Percentiles rank a stretch among this genome's conserved stretches.
Conservation (phyloP, 2,797 vertebrate genomes). For the Antennarius maculatus region DNA sequence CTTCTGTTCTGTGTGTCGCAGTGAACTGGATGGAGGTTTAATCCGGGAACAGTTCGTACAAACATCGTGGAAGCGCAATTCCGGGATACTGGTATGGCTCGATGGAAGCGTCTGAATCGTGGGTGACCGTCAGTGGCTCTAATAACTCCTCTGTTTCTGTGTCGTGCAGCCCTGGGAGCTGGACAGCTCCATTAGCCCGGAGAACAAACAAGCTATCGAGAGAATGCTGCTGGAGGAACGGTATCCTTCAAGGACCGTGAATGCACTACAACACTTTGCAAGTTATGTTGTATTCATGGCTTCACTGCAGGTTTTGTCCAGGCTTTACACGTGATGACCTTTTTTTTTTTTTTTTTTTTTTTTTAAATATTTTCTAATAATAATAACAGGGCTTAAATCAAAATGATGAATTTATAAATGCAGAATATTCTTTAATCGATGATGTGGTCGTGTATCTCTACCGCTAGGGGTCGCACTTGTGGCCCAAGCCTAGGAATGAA, state of each 20-base stretch:
- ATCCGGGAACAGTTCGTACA: conserved; percentile 88
- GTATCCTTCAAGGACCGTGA: conserved; percentile 85
- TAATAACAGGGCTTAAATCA: too few relatives aligned
- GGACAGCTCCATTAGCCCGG: conserved; percentile 93
- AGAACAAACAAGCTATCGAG: conserved; percentile 93
- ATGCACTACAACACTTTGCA: background rate
- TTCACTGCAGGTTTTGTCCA: background rate
- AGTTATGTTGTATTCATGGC: background rate
- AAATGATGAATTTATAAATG: too few relatives aligned
- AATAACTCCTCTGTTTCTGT: conserved; percentile 20
- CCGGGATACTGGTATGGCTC: conserved; percentile 84
- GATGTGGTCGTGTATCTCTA: background rate
- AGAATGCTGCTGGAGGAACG: conserved; percentile 97
- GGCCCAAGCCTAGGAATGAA: background rate
- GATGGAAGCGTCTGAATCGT: background rate
- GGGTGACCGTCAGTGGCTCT: background rate
- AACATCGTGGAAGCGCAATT: conserved; percentile 87
- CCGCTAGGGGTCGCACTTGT: background rate
- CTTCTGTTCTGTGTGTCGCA: conserved; percentile 55
- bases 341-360: too few relatives aligned
- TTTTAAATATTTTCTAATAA: too few relatives aligned
- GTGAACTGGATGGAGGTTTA: conserved; percentile 78
- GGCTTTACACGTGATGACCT: too few relatives aligned
- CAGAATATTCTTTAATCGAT: background rate
- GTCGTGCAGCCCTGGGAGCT: conserved; percentile 90